phyloP scores from a whole-genome alignment of 2,888 invertebrate genomes.

The Clepsis dumicolana region DNA sequence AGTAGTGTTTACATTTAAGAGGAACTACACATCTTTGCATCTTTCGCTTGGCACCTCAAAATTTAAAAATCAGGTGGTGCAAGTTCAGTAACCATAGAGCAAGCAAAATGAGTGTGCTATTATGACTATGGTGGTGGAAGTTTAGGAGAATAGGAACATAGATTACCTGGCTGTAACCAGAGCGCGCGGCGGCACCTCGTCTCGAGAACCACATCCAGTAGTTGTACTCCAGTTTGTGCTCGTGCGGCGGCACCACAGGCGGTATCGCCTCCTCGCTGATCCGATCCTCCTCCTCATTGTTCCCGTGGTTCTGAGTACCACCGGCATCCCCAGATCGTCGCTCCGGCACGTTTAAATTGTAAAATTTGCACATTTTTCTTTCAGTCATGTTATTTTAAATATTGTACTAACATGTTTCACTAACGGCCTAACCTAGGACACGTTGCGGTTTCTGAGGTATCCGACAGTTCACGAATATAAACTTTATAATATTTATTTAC shows the following conservation, averaged over 20 bases:
- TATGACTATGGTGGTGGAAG: neutral
- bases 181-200: slow-evolving; percentile 82
- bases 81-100: neutral
- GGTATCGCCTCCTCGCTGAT: slow-evolving; percentile 69
- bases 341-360: slow-evolving; percentile 85
- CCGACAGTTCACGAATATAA: slow-evolving; percentile 64
- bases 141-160: neutral
- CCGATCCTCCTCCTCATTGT: slow-evolving; percentile 75
- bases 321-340: slow-evolving; percentile 77
- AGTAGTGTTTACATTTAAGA: too few relatives aligned
- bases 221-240: slow-evolving; percentile 96
- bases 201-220: slow-evolving; percentile 96
- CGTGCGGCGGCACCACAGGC: slow-evolving; percentile 90
- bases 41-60: neutral
- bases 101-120: neutral
- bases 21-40: neutral
- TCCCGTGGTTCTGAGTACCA: slow-evolving; percentile 68
- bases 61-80: neutral
- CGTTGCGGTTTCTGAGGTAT: slow-evolving; percentile 73
- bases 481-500: slow-evolving; percentile 58
- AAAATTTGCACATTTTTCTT: slow-evolving; percentile 86
- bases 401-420: slow-evolving; percentile 81
- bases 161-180: slow-evolving; percentile 79
- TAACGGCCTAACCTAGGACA: slow-evolving; percentile 85
- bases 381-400: slow-evolving; percentile 84